Conservation (phyloP, 2,797 vertebrate genomes). For the Neosilurus hyrtlii region DNA sequence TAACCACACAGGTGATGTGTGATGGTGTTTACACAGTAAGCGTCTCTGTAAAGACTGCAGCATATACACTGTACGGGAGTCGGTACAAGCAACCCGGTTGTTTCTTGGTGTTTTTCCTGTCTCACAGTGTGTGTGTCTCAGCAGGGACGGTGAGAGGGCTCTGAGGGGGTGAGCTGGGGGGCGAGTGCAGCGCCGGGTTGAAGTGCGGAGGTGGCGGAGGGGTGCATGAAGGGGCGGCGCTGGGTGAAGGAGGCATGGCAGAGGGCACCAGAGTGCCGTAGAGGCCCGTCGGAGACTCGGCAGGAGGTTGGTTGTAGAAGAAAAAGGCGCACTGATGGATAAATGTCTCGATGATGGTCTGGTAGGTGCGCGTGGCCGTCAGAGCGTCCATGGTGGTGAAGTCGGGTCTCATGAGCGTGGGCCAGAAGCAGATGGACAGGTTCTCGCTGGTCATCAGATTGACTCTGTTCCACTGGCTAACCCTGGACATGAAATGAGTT, state of each 20-base stretch:
- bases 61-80: constrained; percentile 34
- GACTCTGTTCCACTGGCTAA: constrained; percentile 86
- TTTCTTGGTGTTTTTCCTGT: background rate
- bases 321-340: constrained; percentile 96
- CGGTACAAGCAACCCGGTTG: background rate
- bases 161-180: constrained; percentile 80
- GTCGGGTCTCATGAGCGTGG: constrained; percentile 91
- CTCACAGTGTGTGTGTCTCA: constrained; percentile 89
- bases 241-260: constrained; percentile 79
- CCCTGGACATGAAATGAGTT: constrained; percentile 67
- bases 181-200: constrained; percentile 82
- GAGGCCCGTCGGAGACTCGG: constrained; percentile 77
- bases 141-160: constrained; percentile 76
- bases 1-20: constrained; percentile 17
- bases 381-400: constrained; percentile 97
- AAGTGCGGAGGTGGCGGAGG: constrained; percentile 71
- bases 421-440: constrained; percentile 98
- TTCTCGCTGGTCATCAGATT: constrained; percentile 98
- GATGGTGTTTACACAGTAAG: background rate
- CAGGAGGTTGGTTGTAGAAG: constrained; percentile 86
- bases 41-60: constrained; percentile 31
- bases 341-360: constrained; percentile 98
- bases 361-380: constrained; percentile 92
- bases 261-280: constrained; percentile 68
- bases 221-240: constrained; percentile 70